Evolutionary conservation across 2,797 vertebrate genomes (phyloP).

Genomic region (Xenops minutus): DNA sequence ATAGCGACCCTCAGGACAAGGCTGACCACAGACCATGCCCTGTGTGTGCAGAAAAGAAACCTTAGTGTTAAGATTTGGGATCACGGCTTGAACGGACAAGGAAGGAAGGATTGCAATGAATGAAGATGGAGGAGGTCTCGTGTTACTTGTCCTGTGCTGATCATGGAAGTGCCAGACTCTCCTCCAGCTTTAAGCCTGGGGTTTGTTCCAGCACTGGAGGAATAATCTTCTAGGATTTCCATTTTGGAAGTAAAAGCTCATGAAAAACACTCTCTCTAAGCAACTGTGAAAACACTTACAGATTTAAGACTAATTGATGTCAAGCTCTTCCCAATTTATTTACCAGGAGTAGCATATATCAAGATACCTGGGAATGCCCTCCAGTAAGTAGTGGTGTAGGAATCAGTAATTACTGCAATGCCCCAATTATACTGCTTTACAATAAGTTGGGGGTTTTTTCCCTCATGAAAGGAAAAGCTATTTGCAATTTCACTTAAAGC

Average conservation of each 20-base stretch:
- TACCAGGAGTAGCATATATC: neutral
- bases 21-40: constrained; percentile 95
- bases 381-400: neutral
- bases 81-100: neutral
- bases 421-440: neutral
- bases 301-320: neutral
- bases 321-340: neutral
- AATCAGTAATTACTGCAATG: neutral
- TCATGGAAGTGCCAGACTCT: neutral
- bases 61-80: constrained; percentile 33
- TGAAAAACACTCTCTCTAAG: neutral
- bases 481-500: neutral
- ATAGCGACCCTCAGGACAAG: constrained; percentile 89
- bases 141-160: neutral
- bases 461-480: neutral
- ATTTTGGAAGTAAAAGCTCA: constrained; percentile 26
- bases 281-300: constrained; percentile 5
- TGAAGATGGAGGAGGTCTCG: neutral
- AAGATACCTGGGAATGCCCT: neutral
- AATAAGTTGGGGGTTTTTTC: fast-evolving
- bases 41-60: constrained; percentile 68
- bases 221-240: constrained; percentile 11
- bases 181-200: neutral
- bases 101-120: neutral
- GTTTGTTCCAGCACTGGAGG: neutral